These are phyloP conservation scores for Balaenoptera acutorostrata DNA, from an alignment of 2,113 vertebrate species.

Conservation along the genomic window DNA sequence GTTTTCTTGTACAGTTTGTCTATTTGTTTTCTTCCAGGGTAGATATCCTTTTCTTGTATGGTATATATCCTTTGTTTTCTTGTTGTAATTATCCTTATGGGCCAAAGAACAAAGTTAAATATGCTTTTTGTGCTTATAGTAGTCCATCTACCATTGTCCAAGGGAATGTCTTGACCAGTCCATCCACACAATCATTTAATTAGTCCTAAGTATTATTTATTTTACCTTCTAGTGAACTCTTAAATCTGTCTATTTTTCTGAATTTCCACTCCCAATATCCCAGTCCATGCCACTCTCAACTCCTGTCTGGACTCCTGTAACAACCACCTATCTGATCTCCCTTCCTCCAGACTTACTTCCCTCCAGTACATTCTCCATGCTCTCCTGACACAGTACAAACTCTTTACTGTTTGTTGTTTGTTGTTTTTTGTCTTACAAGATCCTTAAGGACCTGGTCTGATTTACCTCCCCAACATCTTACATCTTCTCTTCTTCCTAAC, in stretches of 20 bases:
- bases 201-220: background rate
- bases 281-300: background rate
- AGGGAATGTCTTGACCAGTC: background rate
- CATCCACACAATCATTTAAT: background rate
- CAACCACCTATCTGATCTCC: background rate
- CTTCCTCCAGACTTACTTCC: background rate
- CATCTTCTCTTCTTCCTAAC: background rate
- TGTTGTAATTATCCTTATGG: background rate
- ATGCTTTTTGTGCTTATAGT: background rate
- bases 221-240: background rate
- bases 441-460: background rate
- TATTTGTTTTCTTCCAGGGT: background rate
- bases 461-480: background rate
- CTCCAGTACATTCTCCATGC: background rate
- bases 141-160: background rate
- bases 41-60: background rate
- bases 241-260: background rate
- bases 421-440: background rate
- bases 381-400: background rate
- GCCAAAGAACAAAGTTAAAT: background rate
- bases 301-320: background rate
- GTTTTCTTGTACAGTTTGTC: background rate
- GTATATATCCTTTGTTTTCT: background rate
- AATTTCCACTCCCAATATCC: background rate
- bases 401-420: background rate